Percentiles rank a stretch among this genome's conserved stretches.
Conservation (phyloP, 2,113 vertebrate species). For the Strigops habroptila region DNA sequence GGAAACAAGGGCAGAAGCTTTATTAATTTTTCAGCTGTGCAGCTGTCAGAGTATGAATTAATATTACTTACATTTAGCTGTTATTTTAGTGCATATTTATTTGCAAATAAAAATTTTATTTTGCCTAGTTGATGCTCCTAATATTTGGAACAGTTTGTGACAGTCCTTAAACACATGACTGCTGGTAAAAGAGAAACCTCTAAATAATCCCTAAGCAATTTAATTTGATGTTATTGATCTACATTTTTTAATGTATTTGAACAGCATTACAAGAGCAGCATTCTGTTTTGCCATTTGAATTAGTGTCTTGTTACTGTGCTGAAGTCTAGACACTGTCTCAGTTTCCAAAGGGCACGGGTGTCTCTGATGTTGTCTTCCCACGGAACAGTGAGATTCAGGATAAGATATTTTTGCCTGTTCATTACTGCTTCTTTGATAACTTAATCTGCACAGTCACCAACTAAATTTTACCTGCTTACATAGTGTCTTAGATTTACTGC, state of each 20-base stretch:
- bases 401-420: not conserved
- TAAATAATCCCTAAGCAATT: conserved; percentile 25
- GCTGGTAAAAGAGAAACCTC: not conserved
- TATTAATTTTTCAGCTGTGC: not conserved
- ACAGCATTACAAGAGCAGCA: not conserved
- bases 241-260: conserved; percentile 43
- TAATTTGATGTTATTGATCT: conserved; percentile 1
- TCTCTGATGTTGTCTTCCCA: not conserved
- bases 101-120: not conserved
- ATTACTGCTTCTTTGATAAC: not conserved
- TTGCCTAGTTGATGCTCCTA: not conserved
- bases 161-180: not conserved
- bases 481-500: not conserved
- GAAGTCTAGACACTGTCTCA: conserved; percentile 45
- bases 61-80: not conserved
- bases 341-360: conserved; percentile 11
- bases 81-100: not conserved
- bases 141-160: not conserved
- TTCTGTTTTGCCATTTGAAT: conserved; percentile 39
- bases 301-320: conserved; percentile 6
- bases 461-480: not conserved
- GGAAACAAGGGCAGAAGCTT: not conserved
- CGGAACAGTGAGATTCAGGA: not conserved
- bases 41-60: not conserved
- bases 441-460: not conserved